phyloP scores from a whole-genome alignment of 2,888 invertebrate species.

The Agrypnus murinus region DNA sequence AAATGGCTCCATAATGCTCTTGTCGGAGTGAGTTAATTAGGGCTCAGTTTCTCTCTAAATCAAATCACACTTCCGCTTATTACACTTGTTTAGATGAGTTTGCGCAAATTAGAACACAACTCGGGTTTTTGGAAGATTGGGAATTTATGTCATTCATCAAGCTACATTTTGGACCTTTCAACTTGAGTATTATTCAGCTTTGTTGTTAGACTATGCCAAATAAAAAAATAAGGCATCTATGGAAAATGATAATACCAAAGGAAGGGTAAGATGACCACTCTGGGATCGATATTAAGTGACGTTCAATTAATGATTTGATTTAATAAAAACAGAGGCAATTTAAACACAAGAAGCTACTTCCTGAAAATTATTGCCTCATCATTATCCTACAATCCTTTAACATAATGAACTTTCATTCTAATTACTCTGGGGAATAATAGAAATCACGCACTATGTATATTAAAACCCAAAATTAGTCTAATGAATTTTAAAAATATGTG shows the following conservation, averaged over 20 bases:
- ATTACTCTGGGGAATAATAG: conserved; percentile 27
- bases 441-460: conserved; percentile 11
- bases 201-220: too few relatives aligned
- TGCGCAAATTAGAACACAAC: conserved; percentile 22
- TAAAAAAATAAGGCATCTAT: conserved; percentile 28
- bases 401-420: conserved; percentile 26
- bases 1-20: conserved; percentile 65
- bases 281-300: too few relatives aligned
- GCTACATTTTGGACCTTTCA: too few relatives aligned
- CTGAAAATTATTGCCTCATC: conserved; percentile 6
- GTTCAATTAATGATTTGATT: too few relatives aligned
- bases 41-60: conserved; percentile 65
- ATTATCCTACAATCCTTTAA: background rate
- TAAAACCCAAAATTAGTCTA: conserved; percentile 11
- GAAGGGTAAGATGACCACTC: too few relatives aligned
- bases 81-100: conserved; percentile 46
- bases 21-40: conserved; percentile 66
- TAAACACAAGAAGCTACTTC: too few relatives aligned
- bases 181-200: too few relatives aligned
- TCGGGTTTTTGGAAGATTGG: background rate
- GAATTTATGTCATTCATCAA: too few relatives aligned
- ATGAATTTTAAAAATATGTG: conserved; percentile 6
- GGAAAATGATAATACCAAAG: too few relatives aligned
- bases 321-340: too few relatives aligned
- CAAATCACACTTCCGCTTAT: conserved; percentile 62